A percentile compares a stretch with the other conserved stretches of the same genome.
Evolutionary conservation across 2,113 vertebrate species (phyloP).

Genomic region (Centropus bengalensis): DNA sequence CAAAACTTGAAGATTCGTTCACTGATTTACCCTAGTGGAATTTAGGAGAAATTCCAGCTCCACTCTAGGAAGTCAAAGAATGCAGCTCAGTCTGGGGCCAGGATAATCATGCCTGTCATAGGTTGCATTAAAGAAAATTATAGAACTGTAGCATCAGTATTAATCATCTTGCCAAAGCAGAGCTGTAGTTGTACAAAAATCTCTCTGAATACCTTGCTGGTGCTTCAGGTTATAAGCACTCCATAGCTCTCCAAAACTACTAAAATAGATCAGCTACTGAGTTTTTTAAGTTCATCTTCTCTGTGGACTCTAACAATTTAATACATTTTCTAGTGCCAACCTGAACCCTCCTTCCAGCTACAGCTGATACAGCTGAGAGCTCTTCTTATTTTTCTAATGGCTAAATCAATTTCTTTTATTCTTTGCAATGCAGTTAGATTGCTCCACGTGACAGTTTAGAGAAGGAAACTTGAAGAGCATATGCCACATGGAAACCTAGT

Average conservation of each 20-base stretch:
- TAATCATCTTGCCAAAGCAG: neutral
- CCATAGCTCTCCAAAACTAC: neutral
- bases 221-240: neutral
- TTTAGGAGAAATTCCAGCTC: neutral
- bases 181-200: neutral
- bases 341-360: constrained; percentile 22
- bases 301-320: constrained; percentile 4
- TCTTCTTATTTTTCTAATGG: neutral
- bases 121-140: neutral
- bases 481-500: neutral
- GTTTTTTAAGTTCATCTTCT: constrained; percentile 10
- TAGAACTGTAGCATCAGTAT: neutral
- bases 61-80: neutral
- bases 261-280: neutral
- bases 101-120: neutral
- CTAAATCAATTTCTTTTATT: constrained; percentile 29
- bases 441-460: neutral
- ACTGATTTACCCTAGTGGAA: neutral
- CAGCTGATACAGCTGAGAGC: neutral
- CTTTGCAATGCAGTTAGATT: neutral
- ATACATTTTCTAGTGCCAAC: neutral
- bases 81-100: neutral
- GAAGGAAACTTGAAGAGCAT: neutral
- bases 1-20: neutral
- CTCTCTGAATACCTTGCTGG: neutral